These are phyloP conservation scores for Ennomos fuscantarius DNA, from an alignment of 2,888 invertebrate species.

Conservation along the genomic window DNA sequence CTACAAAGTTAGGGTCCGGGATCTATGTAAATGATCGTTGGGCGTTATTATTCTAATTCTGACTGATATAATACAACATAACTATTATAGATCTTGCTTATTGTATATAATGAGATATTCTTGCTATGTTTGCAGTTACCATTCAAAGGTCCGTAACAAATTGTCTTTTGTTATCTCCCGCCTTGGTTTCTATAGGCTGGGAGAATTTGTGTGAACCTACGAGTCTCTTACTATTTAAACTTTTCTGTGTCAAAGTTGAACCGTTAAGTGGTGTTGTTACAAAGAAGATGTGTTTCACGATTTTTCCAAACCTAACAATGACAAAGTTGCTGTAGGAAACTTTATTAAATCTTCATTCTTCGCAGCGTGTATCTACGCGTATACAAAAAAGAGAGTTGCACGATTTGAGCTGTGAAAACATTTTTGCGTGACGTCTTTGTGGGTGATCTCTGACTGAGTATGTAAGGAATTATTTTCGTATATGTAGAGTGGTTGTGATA, in stretches of 20 bases:
- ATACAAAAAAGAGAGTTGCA: constrained; percentile 35
- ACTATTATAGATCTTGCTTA: constrained; percentile 9
- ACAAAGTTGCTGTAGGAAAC: constrained; percentile 53
- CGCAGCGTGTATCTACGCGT: constrained; percentile 22
- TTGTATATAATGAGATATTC: constrained; percentile 18
- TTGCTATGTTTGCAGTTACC: constrained; percentile 22
- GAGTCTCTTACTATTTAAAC: constrained; percentile 12
- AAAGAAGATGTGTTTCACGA: constrained; percentile 62
- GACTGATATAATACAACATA: constrained; percentile 5
- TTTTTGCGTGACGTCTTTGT: constrained; percentile 40
- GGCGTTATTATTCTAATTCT: too few species aligned
- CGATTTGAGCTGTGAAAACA: constrained; percentile 35
- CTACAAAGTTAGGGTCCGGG: too few species aligned
- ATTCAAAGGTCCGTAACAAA: constrained; percentile 26
- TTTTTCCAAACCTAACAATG: constrained; percentile 62
- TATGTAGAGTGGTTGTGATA: constrained; percentile 26
- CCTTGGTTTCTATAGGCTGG: constrained; percentile 34
- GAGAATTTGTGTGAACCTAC: constrained; percentile 44
- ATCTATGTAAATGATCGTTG: too few species aligned
- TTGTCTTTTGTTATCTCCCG: constrained; percentile 27
- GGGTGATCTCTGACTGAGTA: constrained; percentile 34
- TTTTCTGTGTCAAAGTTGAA: constrained; percentile 77
- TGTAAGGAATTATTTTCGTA: constrained; percentile 30
- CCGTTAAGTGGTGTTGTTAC: constrained; percentile 68
- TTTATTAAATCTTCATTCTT: constrained; percentile 54